phyloP scores from a whole-genome alignment of 2,113 vertebrate species.

The Protomyctophum bolini region DNA sequence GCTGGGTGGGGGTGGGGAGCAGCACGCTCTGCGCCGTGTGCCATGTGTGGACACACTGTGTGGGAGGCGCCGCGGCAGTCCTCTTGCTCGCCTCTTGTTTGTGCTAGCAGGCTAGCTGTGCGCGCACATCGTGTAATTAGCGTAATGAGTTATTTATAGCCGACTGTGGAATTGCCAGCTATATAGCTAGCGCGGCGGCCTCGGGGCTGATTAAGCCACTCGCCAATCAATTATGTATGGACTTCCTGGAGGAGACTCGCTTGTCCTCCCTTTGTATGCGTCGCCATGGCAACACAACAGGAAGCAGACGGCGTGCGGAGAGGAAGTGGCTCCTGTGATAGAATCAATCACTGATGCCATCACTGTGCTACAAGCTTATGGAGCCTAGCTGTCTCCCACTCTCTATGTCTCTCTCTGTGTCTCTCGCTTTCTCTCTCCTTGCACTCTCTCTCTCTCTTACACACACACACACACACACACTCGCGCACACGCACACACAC shows the following conservation, averaged over 20 bases:
- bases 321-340: slow-evolving; percentile 70
- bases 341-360: slow-evolving; percentile 58
- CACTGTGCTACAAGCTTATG: slow-evolving; percentile 21
- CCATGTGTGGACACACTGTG: slow-evolving; percentile 10
- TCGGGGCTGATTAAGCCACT: slow-evolving; percentile 75
- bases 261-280: slow-evolving; percentile 73
- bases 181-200: slow-evolving; percentile 47
- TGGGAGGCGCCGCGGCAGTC: slow-evolving; percentile 52
- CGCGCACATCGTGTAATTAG: slow-evolving; percentile 72
- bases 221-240: slow-evolving; percentile 81
- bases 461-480: too few relatives aligned
- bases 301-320: slow-evolving; percentile 69
- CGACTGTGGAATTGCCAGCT: slow-evolving; percentile 66
- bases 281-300: slow-evolving; percentile 81
- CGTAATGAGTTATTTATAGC: slow-evolving; percentile 80
- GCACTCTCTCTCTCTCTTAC: background rate
- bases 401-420: slow-evolving; percentile 4
- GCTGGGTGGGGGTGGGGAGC: background rate
- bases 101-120: slow-evolving; percentile 55
- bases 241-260: slow-evolving; percentile 73
- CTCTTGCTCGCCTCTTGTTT: slow-evolving; percentile 63
- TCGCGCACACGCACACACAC: too few relatives aligned
- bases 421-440: slow-evolving; percentile 9
- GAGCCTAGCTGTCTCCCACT: background rate
- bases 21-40: background rate